A percentile compares a stretch with the other conserved stretches of the same genome.
Evolutionary conservation across 2,113 vertebrate genomes (phyloP).

Genomic region (Amblyornis subalaris): DNA sequence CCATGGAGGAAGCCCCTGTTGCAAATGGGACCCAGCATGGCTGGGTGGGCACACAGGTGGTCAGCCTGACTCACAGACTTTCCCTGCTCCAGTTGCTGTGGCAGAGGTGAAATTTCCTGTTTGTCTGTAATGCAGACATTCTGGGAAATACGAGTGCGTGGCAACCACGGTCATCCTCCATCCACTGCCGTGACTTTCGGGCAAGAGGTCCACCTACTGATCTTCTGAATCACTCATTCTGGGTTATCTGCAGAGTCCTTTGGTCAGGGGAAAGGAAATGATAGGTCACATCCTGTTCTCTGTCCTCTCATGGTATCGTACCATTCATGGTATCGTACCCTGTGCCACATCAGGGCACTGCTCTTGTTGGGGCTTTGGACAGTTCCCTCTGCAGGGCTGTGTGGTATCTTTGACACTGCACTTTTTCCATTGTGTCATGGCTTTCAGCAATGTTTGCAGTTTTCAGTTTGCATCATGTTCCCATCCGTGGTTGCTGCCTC

Average conservation of each 20-base stretch:
- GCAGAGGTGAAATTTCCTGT: not conserved
- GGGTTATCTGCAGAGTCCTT: not conserved
- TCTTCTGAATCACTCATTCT: not conserved
- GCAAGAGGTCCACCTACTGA: not conserved
- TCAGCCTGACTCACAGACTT: not conserved
- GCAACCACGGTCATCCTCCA: rapidly evolving
- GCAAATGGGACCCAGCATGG: not conserved
- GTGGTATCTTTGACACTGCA: not conserved
- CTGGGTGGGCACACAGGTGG: not conserved
- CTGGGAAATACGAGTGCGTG: rapidly evolving
- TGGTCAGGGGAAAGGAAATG: not conserved
- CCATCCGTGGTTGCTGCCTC: rapidly evolving
- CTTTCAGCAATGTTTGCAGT: not conserved
- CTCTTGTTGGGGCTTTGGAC: rapidly evolving
- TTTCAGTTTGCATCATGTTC: not conserved
- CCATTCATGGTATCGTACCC: not conserved
- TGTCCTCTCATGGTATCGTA: not conserved
- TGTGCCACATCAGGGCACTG: not conserved
- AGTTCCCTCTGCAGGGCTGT: not conserved
- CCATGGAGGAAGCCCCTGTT: not conserved
- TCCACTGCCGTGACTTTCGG: not conserved
- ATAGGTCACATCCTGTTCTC: not conserved
- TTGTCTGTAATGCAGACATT: not conserved
- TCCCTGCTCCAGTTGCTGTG: not conserved
- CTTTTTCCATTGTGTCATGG: not conserved